Evolutionary conservation across 2,888 invertebrate genomes (phyloP).

Genomic region (Caenorhabditis wallacei): DNA sequence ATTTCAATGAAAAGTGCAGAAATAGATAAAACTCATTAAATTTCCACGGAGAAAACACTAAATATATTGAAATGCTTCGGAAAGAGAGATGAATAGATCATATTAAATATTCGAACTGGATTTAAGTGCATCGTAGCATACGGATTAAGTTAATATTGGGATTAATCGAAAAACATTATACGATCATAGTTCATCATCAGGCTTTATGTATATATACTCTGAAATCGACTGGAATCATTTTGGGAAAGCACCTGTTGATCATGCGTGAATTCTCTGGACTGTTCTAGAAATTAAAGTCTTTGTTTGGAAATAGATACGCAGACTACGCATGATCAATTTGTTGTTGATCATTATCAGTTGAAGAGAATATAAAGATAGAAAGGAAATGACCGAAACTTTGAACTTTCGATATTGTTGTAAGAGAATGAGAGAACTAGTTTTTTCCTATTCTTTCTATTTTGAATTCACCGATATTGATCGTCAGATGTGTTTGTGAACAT

Average conservation of each 20-base stretch:
- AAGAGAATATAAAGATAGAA: constrained; percentile 5
- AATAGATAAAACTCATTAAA: constrained; percentile 33
- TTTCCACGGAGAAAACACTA: background rate
- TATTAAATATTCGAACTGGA: constrained; percentile 1
- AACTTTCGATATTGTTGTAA: constrained; percentile 44
- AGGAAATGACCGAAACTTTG: constrained; percentile 34
- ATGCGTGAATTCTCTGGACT: constrained; percentile 3
- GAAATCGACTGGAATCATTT: no score
- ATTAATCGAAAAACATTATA: constrained; percentile 20
- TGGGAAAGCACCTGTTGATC: constrained; percentile 19
- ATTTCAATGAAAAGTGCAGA: constrained; percentile 11
- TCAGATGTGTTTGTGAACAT: background rate
- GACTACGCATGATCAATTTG: constrained; percentile 44
- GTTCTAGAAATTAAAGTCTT: constrained; percentile 28
- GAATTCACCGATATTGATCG: constrained; percentile 29
- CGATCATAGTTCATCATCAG: constrained; percentile 14
- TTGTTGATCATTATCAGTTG: constrained; percentile 51
- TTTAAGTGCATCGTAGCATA: constrained; percentile 8
- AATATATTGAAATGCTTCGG: constrained; percentile 8
- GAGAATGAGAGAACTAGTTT: constrained; percentile 21
- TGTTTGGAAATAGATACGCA: constrained; percentile 37
- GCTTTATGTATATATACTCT: constrained; percentile 1
- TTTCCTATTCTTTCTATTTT: background rate
- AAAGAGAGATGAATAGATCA: constrained; percentile 23
- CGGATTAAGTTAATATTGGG: constrained; percentile 16